phyloP scores from a whole-genome alignment of 2,888 invertebrate species.

The Notocelia uddmanniana region DNA sequence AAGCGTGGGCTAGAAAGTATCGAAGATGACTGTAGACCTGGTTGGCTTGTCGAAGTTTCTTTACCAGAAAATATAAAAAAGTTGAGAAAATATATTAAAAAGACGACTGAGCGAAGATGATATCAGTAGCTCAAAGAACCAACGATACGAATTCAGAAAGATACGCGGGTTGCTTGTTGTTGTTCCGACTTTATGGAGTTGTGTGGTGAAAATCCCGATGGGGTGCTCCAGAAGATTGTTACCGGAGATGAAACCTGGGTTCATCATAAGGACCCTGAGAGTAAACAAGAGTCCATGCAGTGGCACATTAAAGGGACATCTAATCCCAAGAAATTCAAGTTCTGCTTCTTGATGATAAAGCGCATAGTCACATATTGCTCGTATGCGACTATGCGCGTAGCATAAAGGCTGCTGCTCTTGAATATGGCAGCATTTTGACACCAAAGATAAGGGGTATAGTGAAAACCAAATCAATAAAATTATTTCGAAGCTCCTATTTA shows the following conservation, averaged over 20 bases:
- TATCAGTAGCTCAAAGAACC: constrained; percentile 21
- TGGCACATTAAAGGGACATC: constrained; percentile 15
- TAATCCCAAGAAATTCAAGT: too few species aligned
- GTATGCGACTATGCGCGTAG: too few species aligned
- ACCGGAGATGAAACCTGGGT: constrained; percentile 48
- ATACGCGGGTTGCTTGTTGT: constrained; percentile 19
- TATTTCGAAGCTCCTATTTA: too few species aligned
- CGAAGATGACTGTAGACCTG: neutral
- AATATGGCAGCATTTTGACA: too few species aligned
- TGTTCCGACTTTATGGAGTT: constrained; percentile 38
- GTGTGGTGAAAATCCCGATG: constrained; percentile 27
- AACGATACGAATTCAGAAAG: constrained; percentile 44
- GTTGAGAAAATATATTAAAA: neutral
- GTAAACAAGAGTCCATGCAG: constrained; percentile 41
- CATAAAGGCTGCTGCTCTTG: too few species aligned
- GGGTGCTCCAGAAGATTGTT: constrained; percentile 19
- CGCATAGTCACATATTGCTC: too few species aligned
- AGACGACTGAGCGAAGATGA: neutral
- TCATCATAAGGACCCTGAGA: constrained; percentile 43
- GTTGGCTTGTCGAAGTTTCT: neutral
- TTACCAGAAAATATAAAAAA: constrained; percentile 2
- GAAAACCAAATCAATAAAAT: too few species aligned
- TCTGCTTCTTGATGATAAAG: too few species aligned
- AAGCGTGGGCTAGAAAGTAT: neutral
- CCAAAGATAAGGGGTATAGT: too few species aligned